Evolutionary conservation across 92 coral and sea anemone genomes (phyloP).

Genomic region (Epizoanthus scotinus): DNA sequence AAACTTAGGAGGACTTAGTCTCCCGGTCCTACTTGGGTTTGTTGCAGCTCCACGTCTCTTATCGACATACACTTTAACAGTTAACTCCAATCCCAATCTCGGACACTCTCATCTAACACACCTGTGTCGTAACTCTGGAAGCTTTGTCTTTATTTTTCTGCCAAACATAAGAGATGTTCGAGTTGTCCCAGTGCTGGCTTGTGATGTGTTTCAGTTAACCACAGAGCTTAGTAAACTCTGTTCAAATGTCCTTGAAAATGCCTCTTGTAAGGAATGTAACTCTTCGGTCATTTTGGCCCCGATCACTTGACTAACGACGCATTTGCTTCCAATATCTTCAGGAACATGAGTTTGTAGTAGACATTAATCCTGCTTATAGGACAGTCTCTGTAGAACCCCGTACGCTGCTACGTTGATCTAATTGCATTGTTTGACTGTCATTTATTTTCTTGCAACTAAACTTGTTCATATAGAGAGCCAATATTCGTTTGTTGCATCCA

Average conservation of each 20-base stretch:
- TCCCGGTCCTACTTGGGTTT: constrained; percentile 42
- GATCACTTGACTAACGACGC: too few relatives aligned
- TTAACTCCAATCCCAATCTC: constrained; percentile 55
- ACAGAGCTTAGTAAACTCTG: too few relatives aligned
- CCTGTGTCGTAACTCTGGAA: constrained; percentile 49
- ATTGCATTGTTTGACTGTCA: too few relatives aligned
- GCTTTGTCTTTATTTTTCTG: constrained; percentile 49
- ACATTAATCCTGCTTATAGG: too few relatives aligned
- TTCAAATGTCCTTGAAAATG: too few relatives aligned
- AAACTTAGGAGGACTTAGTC: constrained; percentile 31
- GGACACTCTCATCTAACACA: constrained; percentile 30
- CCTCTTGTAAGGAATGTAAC: too few relatives aligned
- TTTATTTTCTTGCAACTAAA: too few relatives aligned
- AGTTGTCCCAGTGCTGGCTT: constrained; percentile 48
- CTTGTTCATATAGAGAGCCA: background rate
- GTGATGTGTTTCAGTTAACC: constrained; percentile 48
- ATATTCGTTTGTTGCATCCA: constrained; percentile 14
- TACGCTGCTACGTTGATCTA: too few relatives aligned
- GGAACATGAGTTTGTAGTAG: too few relatives aligned
- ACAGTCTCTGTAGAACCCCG: too few relatives aligned
- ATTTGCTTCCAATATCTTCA: too few relatives aligned
- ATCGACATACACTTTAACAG: constrained; percentile 49
- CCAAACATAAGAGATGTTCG: constrained; percentile 50
- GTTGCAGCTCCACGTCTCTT: constrained; percentile 26
- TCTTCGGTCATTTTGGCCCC: too few relatives aligned